Percentiles rank a stretch among this genome's conserved stretches.
phyloP scores from a whole-genome alignment of 2,888 invertebrate genomes.

The Xiphydria camelus region DNA sequence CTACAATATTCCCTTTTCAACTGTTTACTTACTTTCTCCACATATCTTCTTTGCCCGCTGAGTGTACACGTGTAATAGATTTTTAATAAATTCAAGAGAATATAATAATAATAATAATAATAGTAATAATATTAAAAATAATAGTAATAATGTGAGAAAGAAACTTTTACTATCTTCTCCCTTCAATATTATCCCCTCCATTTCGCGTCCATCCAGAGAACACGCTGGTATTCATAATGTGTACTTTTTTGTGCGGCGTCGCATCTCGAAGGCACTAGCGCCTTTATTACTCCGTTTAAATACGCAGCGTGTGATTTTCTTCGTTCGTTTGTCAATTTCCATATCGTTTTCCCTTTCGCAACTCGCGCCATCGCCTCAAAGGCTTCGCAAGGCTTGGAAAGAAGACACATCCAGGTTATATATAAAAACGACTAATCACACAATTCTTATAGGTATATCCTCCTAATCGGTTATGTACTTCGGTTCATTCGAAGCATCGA shows the following conservation, averaged over 20 bases:
- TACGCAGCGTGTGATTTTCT: too few relatives aligned
- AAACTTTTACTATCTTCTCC: conserved; percentile 25
- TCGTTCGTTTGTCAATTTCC: too few relatives aligned
- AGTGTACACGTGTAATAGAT: conserved; percentile 41
- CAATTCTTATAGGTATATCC: not conserved
- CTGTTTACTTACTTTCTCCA: not conserved
- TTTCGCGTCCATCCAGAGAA: not conserved
- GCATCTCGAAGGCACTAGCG: conserved; percentile 15
- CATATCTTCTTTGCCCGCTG: conserved; percentile 29
- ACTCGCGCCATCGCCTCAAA: not conserved
- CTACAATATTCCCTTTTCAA: conserved; percentile 5
- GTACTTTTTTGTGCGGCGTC: conserved; percentile 18
- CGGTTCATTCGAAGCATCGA: too few relatives aligned
- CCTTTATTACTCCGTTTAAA: conserved; percentile 6
- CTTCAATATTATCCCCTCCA: conserved; percentile 7
- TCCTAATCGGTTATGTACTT: too few relatives aligned
- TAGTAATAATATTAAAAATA: conserved; percentile 22
- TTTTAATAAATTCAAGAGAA: conserved; percentile 16
- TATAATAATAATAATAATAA: conserved; percentile 27
- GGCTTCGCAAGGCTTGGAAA: too few relatives aligned
- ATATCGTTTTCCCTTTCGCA: too few relatives aligned
- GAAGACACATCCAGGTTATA: too few relatives aligned
- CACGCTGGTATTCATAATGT: conserved; percentile 6
- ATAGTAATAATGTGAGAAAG: conserved; percentile 29
- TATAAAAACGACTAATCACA: not conserved